Percentiles rank a stretch among this genome's conserved stretches.
Evolutionary conservation across 2,797 vertebrate genomes (phyloP).

Genomic region (Silurus aristotelis): DNA sequence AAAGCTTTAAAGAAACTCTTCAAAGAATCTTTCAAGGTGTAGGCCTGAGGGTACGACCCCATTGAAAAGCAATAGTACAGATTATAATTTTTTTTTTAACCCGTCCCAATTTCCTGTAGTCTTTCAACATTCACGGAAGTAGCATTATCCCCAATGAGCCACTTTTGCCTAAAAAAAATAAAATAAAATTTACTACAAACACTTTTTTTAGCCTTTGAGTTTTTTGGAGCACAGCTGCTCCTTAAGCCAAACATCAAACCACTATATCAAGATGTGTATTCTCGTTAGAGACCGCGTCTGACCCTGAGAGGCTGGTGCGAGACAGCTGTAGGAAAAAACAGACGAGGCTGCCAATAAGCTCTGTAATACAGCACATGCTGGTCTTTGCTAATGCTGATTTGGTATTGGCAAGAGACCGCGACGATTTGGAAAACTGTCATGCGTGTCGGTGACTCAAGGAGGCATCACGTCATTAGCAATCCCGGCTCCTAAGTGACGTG

Average conservation of each 20-base stretch:
- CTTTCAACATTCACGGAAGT: not conserved
- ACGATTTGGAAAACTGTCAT: conserved; percentile 25
- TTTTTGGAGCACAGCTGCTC: not conserved
- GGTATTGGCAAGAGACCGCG: conserved; percentile 20
- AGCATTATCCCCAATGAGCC: not conserved
- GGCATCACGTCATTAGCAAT: conserved; percentile 17
- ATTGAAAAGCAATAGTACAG: not conserved
- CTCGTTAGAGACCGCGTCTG: not conserved
- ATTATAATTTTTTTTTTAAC: not conserved
- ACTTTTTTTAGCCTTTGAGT: not conserved
- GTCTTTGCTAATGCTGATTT: conserved; percentile 19
- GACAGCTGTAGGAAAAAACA: conserved; percentile 14
- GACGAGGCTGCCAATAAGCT: conserved; percentile 1
- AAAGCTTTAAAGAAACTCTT: not conserved
- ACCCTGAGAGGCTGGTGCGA: not conserved
- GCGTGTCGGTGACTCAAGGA: conserved; percentile 19
- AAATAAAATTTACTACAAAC: not conserved
- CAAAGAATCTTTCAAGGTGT: not conserved
- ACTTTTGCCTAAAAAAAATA: not conserved
- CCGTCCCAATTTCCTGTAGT: not conserved
- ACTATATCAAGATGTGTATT: conserved; percentile 23
- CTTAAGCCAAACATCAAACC: not conserved
- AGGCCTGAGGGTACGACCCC: not conserved
- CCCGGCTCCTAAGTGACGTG: conserved; percentile 2
- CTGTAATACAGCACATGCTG: not conserved